Conservation (phyloP, 2,113 vertebrate genomes). For the Entomyzon cyanotis region DNA sequence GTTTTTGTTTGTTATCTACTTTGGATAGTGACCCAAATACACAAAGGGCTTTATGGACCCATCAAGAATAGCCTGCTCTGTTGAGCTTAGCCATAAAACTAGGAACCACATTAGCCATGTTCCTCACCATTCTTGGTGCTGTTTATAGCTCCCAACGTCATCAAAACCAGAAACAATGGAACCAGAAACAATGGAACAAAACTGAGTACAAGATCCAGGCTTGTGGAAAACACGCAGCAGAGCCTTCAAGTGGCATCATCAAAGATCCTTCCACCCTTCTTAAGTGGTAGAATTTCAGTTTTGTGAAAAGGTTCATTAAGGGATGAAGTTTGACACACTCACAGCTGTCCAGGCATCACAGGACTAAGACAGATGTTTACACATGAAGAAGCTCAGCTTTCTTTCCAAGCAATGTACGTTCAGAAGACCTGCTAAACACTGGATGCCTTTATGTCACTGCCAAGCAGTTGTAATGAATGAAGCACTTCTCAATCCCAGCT, state of each 20-base stretch:
- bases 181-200: background rate
- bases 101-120: background rate
- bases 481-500: constrained; percentile 13
- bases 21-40: background rate
- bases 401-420: background rate
- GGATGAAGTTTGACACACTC: background rate
- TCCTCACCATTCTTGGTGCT: background rate
- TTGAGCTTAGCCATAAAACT: background rate
- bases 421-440: constrained; percentile 48
- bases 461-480: constrained; percentile 6
- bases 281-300: background rate
- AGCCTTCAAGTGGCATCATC: background rate
- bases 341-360: background rate
- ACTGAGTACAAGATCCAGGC: background rate
- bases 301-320: background rate
- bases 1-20: background rate
- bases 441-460: constrained; percentile 43
- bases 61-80: background rate
- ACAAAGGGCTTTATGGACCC: background rate
- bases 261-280: background rate
- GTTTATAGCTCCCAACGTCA: background rate
- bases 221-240: background rate
- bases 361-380: constrained; percentile 23
- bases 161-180: background rate
- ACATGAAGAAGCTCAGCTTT: constrained; percentile 6